A percentile compares a stretch with the other conserved stretches of the same genome.
phyloP scores from a whole-genome alignment of 2,888 invertebrate genomes.

The Azorinus chamasolen region DNA sequence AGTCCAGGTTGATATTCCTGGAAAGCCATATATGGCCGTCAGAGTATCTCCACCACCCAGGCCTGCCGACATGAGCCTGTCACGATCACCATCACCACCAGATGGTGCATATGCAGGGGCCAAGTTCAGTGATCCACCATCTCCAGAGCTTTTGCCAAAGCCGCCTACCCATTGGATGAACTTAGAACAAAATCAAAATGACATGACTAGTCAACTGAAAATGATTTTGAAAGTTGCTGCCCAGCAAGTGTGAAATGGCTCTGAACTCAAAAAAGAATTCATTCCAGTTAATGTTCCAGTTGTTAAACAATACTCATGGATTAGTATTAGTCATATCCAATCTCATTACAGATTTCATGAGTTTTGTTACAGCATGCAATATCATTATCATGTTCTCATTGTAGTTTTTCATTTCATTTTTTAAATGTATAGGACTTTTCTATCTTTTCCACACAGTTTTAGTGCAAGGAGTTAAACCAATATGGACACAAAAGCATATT shows the following conservation, averaged over 20 bases:
- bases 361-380: constrained; percentile 51
- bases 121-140: constrained; percentile 94
- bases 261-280: constrained; percentile 25
- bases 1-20: background rate
- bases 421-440: background rate
- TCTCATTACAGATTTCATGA: constrained; percentile 66
- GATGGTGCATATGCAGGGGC: constrained; percentile 89
- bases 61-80: constrained; percentile 32
- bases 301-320: constrained; percentile 64
- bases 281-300: constrained; percentile 66
- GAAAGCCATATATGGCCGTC: too few relatives aligned
- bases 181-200: constrained; percentile 59
- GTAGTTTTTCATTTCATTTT: constrained; percentile 44
- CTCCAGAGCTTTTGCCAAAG: constrained; percentile 92
- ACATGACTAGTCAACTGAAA: constrained; percentile 83
- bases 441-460: constrained; percentile 8
- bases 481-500: constrained; percentile 23
- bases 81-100: constrained; percentile 61
- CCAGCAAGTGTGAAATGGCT: constrained; percentile 38
- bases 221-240: constrained; percentile 83
- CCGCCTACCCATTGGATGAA: constrained; percentile 93
- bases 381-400: constrained; percentile 22
- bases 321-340: constrained; percentile 63
- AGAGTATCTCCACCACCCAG: constrained; percentile 50
- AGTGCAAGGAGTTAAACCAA: constrained; percentile 25